phyloP scores from a whole-genome alignment of 2,113 vertebrate species.

The Festucalex cinctus region DNA sequence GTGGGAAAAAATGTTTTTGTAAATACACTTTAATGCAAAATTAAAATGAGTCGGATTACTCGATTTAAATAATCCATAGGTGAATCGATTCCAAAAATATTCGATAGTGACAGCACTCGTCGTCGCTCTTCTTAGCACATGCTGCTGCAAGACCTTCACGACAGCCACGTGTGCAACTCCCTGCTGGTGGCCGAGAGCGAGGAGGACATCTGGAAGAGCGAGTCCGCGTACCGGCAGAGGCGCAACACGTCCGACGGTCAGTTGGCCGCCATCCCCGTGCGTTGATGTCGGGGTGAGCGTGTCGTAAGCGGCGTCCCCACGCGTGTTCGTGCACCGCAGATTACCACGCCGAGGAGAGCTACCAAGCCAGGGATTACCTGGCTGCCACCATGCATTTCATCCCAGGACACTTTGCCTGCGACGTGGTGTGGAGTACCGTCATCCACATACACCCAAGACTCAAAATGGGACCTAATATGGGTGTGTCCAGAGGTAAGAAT shows the following conservation, averaged over 20 bases:
- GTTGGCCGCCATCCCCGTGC: neutral
- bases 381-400: constrained; percentile 98
- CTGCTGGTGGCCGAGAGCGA: constrained; percentile 97
- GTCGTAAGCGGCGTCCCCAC: too few relatives aligned
- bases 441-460: constrained; percentile 95
- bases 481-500: constrained; percentile 83
- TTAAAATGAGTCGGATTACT: too few relatives aligned
- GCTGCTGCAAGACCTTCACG: constrained; percentile 92
- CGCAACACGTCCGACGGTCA: constrained; percentile 82
- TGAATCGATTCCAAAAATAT: too few relatives aligned
- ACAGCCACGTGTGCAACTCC: constrained; percentile 92
- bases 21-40: too few relatives aligned
- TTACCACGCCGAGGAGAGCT: constrained; percentile 89
- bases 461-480: constrained; percentile 97
- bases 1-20: too few relatives aligned
- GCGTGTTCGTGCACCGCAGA: constrained; percentile 62
- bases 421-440: constrained; percentile 92
- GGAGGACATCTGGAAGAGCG: constrained; percentile 97
- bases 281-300: neutral
- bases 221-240: constrained; percentile 82
- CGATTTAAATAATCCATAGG: too few relatives aligned
- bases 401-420: constrained; percentile 93
- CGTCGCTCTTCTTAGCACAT: too few relatives aligned
- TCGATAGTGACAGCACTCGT: too few relatives aligned
- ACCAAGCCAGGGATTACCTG: constrained; percentile 89